A percentile compares a stretch with the other conserved stretches of the same genome.
phyloP scores from a whole-genome alignment of 2,797 vertebrate species.

The Thripadectes ignobilis region DNA sequence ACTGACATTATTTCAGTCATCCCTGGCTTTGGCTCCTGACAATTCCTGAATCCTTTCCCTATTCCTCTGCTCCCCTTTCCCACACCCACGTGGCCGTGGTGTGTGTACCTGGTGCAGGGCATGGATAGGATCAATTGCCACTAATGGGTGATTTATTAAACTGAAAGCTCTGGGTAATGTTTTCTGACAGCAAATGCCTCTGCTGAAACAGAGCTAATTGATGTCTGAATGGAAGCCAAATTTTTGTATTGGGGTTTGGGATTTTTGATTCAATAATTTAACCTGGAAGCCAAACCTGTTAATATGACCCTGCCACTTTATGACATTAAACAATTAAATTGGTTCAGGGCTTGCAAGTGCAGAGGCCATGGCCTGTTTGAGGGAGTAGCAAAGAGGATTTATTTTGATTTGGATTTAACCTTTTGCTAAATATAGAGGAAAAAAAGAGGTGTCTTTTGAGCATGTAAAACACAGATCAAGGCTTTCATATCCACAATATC shows the following conservation, averaged over 20 bases:
- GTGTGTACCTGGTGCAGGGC: not conserved
- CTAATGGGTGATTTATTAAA: not conserved
- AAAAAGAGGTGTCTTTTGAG: not conserved
- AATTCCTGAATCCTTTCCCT: not conserved
- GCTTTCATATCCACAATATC: not conserved
- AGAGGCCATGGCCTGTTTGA: not conserved
- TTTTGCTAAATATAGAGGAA: slow-evolving; percentile 15
- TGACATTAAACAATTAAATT: not conserved
- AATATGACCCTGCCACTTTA: not conserved
- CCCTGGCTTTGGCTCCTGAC: not conserved
- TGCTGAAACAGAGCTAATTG: not conserved
- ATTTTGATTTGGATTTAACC: slow-evolving; percentile 23
- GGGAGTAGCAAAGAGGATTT: slow-evolving; percentile 17
- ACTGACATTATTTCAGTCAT: not conserved
- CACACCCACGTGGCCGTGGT: not conserved
- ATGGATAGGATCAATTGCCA: not conserved
- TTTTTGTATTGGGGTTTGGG: not conserved
- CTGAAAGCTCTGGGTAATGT: not conserved
- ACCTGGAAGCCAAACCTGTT: not conserved
- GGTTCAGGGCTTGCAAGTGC: not conserved
- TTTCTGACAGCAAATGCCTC: not conserved
- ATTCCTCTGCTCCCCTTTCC: not conserved
- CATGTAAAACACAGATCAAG: not conserved
- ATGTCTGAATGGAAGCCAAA: not conserved
- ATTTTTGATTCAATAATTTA: not conserved